phyloP scores from a whole-genome alignment of 1,140 invertebrate genomes.

The Diplogasteroides magnus region DNA sequence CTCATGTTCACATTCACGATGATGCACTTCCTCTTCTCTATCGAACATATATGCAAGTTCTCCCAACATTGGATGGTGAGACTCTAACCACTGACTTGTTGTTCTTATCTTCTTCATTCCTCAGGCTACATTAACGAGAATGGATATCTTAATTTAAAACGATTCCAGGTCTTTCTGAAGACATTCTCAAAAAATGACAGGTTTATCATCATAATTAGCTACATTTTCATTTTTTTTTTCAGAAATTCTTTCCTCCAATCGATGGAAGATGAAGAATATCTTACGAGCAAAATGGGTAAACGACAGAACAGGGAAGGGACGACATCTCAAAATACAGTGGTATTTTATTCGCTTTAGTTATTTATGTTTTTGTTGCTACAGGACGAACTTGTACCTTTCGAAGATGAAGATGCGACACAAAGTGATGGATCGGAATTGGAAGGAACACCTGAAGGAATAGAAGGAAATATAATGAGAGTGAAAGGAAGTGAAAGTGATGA shows the following conservation, averaged over 20 bases:
- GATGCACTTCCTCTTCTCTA: slow-evolving; percentile 81
- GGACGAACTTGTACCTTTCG: too few species aligned
- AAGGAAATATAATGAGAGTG: too few species aligned
- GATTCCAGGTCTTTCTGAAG: slow-evolving; percentile 81
- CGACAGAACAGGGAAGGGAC: too few species aligned
- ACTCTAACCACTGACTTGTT: too few species aligned
- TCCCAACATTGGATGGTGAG: slow-evolving; percentile 77
- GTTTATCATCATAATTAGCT: background rate
- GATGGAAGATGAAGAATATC: slow-evolving; percentile 77
- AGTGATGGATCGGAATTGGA: too few species aligned
- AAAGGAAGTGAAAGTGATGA: too few species aligned
- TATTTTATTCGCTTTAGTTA: too few species aligned
- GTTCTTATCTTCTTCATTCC: slow-evolving; percentile 40
- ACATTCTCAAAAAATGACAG: slow-evolving; percentile 73
- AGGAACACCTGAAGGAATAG: too few species aligned
- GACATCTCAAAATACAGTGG: too few species aligned
- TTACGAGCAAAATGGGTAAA: slow-evolving; percentile 70
- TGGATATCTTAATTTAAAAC: slow-evolving; percentile 73
- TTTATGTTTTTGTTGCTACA: too few species aligned
- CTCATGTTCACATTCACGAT: slow-evolving; percentile 83
- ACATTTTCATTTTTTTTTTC: background rate
- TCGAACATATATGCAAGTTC: slow-evolving; percentile 75
- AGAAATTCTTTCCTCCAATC: slow-evolving; percentile 74
- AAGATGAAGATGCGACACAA: too few species aligned
- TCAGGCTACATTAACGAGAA: slow-evolving; percentile 84